Evolutionary conservation across 2,888 invertebrate genomes (phyloP), one percentile per base, ranked within the genome.

Genomic region (Drosophila greeni): DNA sequence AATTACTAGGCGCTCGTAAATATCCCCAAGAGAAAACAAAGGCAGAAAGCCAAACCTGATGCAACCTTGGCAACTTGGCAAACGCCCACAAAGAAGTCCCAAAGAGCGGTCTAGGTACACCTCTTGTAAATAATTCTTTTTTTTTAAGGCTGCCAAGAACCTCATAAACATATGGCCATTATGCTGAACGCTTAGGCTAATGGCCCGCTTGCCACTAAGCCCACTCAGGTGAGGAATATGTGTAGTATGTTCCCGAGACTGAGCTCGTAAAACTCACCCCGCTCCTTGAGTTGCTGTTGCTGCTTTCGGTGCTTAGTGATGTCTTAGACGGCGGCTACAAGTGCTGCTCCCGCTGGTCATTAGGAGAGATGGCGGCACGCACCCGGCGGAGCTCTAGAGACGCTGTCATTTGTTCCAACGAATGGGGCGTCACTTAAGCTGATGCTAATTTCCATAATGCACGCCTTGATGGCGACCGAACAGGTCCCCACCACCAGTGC

Each of bases 371-470:
- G 66, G 52, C 49, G 66, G 66, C 73, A 73, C 80, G 72, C 77
- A 75, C 72, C 71, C 85, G 80, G 75, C 77, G 86, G 86, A 86
- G 74, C 82, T 23, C 80, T 73, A 73, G 73, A 54, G 66, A 67
- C 68, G 81, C 77, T 14, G 85, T 86, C 85, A 84, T 85, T 86
- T 86, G 76, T 77, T 83, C 76, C 80, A 74, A 75, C 64, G 45
- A 70, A 76, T 76, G 78, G 80, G 82, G 80, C 84, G 82, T 82
- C 77, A 65, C 75, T 76, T 75, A 54, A 60, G 55, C 51, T 55
- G 62, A 52, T 67, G 79, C 79, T 79, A 78, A 78, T 78, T 78
- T 78, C 79, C 78, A 78, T 78, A 82, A 79, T 75, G 71, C 65
- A 69, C 58, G 52, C 62, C 61, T 68, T 42, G 53, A 55, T 58